A percentile compares a stretch with the other conserved stretches of the same genome.
Evolutionary conservation across 1,140 invertebrate genomes (phyloP).

Genomic region (Drosophila punjabiensis): DNA sequence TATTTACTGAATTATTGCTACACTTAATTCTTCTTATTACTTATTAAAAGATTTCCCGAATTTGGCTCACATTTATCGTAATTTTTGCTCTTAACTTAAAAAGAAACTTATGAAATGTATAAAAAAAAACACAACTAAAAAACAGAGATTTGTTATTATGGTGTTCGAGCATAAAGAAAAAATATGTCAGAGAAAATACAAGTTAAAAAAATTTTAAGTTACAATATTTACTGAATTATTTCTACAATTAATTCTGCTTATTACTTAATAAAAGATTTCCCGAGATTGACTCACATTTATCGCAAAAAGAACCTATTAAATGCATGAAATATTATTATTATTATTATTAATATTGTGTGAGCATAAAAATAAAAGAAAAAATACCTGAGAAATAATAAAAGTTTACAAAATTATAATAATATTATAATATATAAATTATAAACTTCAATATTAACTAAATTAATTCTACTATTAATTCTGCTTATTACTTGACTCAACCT

Average conservation of each 20-base stretch:
- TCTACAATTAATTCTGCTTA: too few relatives aligned
- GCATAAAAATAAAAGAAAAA: background rate
- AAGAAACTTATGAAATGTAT: too few relatives aligned
- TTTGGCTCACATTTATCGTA: conserved; percentile 2
- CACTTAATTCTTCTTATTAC: too few relatives aligned
- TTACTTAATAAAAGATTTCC: too few relatives aligned
- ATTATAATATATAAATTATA: too few relatives aligned
- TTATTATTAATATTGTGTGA: background rate
- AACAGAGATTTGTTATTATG: background rate
- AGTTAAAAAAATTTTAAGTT: background rate
- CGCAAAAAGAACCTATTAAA: too few relatives aligned
- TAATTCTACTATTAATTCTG: background rate
- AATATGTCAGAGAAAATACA: background rate
- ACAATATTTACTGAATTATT: too few relatives aligned
- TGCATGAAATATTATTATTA: too few relatives aligned
- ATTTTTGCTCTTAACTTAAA: background rate
- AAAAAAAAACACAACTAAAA: too few relatives aligned
- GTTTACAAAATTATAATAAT: background rate
- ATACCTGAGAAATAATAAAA: background rate
- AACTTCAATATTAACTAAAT: too few relatives aligned
- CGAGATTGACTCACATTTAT: too few relatives aligned
- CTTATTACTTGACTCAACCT: background rate
- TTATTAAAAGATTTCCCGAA: background rate
- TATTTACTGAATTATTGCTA: too few relatives aligned
- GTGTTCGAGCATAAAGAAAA: background rate